These are phyloP conservation scores for Aelia acuminata DNA, from an alignment of 2,888 invertebrate genomes.

Conservation along the genomic window DNA sequence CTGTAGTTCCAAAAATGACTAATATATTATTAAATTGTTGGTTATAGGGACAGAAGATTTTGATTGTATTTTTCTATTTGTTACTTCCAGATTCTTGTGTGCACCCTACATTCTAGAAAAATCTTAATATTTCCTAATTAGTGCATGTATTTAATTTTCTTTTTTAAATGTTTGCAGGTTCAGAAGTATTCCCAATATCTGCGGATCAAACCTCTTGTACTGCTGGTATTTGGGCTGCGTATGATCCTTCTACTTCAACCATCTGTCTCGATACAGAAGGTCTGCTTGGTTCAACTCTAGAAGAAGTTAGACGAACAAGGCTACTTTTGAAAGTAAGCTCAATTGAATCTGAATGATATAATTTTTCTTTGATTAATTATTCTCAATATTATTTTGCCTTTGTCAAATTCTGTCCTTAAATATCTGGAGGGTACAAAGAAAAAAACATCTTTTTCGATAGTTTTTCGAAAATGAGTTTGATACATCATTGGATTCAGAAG, in stretches of 20 bases:
- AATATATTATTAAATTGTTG: no score
- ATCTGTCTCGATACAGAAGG: constrained; percentile 87
- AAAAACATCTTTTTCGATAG: no score
- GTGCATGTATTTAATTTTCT: neutral
- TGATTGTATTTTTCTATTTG: no score
- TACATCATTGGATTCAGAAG: no score
- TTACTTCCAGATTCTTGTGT: no score
- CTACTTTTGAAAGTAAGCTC: constrained; percentile 77
- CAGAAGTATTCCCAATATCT: constrained; percentile 77
- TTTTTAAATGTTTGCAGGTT: constrained; percentile 67
- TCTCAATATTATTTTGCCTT: neutral
- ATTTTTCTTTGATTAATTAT: neutral
- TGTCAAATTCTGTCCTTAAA: rapidly evolving
- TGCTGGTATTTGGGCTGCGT: constrained; percentile 84
- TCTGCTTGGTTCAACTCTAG: constrained; percentile 76
- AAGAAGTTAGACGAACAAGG: constrained; percentile 74
- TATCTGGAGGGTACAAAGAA: no score
- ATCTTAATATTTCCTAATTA: no score
- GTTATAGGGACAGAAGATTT: no score
- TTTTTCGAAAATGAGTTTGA: no score
- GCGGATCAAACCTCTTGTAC: constrained; percentile 81
- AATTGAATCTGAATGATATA: neutral
- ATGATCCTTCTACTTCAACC: constrained; percentile 76
- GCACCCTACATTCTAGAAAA: no score
- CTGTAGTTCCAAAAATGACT: no score